These are phyloP conservation scores for Telmatherina bonti DNA, from an alignment of 2,797 vertebrate genomes.

Conservation along the genomic window DNA sequence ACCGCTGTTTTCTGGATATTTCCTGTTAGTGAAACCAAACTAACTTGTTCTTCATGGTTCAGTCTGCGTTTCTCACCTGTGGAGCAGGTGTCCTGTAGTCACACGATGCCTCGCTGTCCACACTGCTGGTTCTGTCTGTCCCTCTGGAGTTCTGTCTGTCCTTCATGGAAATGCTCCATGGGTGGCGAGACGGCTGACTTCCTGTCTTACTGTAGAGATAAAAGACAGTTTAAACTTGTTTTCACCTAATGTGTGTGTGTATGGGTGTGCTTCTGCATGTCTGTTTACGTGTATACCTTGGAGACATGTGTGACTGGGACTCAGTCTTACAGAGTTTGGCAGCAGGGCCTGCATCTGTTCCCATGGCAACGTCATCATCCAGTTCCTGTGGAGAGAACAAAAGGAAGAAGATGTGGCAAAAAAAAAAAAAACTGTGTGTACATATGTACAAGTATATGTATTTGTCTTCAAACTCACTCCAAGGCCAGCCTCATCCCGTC, in stretches of 20 bases:
- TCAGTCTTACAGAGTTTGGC: conserved; percentile 72
- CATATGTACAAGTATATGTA: no score
- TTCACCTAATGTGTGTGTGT: background rate
- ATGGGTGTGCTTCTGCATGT: background rate
- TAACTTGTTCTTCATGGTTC: no score
- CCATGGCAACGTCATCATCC: conserved; percentile 43
- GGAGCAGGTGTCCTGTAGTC: conserved; percentile 56
- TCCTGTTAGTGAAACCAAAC: no score
- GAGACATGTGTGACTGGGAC: conserved; percentile 68
- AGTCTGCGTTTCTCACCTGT: conserved; percentile 38
- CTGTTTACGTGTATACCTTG: conserved; percentile 50
- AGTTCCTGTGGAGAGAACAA: conserved; percentile 39
- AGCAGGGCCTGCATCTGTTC: conserved; percentile 40
- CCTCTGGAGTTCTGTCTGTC: conserved; percentile 78
- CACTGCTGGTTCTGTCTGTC: conserved; percentile 73
- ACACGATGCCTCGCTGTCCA: conserved; percentile 74
- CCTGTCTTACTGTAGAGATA: conserved; percentile 44
- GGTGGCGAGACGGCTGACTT: conserved; percentile 54
- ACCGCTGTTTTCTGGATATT: no score
- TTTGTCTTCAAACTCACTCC: conserved; percentile 10
- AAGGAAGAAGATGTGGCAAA: background rate
- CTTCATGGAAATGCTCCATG: conserved; percentile 71
- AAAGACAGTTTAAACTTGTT: background rate
- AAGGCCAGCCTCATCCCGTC: background rate
- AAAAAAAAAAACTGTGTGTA: background rate